Evolutionary conservation across 92 coral and sea anemone genomes (phyloP).

Genomic region (Parazoanthus darwini): DNA sequence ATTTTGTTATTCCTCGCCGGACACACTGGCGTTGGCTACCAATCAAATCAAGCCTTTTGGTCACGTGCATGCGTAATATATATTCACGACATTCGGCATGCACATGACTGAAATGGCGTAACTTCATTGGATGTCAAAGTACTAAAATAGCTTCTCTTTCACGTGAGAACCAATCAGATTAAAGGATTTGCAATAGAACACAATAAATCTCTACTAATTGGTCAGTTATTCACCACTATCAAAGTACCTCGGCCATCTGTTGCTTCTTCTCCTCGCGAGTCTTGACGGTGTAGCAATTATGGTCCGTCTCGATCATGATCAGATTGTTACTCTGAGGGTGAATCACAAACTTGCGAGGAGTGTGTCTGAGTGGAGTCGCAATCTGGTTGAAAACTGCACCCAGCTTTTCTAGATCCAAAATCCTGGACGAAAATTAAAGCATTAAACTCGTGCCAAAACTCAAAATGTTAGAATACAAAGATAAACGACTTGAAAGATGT

Average conservation of each 20-base stretch:
- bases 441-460: not conserved
- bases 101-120: no score
- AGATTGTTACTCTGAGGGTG: conserved; percentile 93
- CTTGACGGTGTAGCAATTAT: conserved; percentile 82
- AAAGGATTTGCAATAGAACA: not conserved
- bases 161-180: not conserved
- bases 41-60: no score
- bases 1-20: no score
- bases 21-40: no score
- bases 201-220: not conserved
- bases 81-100: no score
- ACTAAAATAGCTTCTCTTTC: no score
- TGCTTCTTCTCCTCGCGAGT: conserved; percentile 90
- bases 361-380: conserved; percentile 91
- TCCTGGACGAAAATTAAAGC: conserved; percentile 47
- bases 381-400: conserved; percentile 99
- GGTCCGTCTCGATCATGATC: conserved; percentile 93
- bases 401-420: conserved; percentile 93
- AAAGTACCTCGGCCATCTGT: conserved; percentile 92
- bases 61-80: no score
- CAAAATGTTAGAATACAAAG: not conserved
- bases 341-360: conserved; percentile 94
- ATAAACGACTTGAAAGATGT: not conserved
- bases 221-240: not conserved
- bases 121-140: no score